These are phyloP conservation scores for Desoria tigrina DNA, from an alignment of 2,888 invertebrate species.

Conservation along the genomic window DNA sequence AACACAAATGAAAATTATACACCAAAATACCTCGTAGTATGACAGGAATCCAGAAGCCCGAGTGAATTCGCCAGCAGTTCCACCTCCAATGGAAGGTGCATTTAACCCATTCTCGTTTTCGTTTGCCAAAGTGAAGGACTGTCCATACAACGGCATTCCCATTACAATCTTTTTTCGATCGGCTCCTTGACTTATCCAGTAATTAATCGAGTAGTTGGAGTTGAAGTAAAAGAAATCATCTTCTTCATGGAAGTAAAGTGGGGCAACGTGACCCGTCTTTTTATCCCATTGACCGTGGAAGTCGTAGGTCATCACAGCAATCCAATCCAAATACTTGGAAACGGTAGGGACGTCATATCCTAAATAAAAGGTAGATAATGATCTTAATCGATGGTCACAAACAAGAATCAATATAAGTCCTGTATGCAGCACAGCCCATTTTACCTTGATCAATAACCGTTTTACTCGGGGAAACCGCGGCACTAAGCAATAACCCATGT, in stretches of 20 bases:
- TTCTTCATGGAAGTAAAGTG: conserved; percentile 53
- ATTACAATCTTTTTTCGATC: conserved; percentile 68
- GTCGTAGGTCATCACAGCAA: conserved; percentile 56
- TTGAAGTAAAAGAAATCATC: conserved; percentile 54
- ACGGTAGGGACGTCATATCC: conserved; percentile 55
- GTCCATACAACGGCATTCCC: conserved; percentile 61
- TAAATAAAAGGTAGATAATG: conserved; percentile 16
- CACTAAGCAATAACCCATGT: conserved; percentile 70
- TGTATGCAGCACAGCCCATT: too few species aligned
- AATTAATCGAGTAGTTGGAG: conserved; percentile 66
- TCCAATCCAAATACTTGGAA: conserved; percentile 55
- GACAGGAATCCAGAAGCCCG: conserved; percentile 2
- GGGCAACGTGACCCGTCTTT: conserved; percentile 56
- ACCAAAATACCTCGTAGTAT: not conserved
- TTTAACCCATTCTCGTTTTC: conserved; percentile 61
- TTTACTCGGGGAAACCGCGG: conserved; percentile 83
- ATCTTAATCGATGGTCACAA: too few species aligned
- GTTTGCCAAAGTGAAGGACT: conserved; percentile 56
- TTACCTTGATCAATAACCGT: conserved; percentile 73
- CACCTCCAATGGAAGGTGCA: conserved; percentile 67
- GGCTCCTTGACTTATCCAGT: conserved; percentile 71
- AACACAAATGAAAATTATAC: conserved; percentile 34
- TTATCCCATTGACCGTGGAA: conserved; percentile 56
- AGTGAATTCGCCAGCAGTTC: conserved; percentile 70
- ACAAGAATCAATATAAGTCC: too few species aligned